Conservation (phyloP, 1,140 invertebrate genomes). For the Rhopalosiphum maidis region DNA sequence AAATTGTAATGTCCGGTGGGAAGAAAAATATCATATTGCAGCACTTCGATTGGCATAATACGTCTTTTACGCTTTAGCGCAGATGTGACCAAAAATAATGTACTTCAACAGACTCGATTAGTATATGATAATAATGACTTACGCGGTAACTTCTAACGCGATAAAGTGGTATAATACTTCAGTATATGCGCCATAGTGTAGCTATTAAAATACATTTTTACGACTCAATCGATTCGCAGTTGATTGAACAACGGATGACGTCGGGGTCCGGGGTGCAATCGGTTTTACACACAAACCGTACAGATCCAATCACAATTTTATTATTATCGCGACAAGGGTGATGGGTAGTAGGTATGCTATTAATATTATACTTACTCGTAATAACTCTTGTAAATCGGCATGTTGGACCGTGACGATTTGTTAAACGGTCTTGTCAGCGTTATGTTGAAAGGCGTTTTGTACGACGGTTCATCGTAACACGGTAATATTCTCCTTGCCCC, state of each 20-base stretch:
- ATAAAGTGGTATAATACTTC: no score
- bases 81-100: not conserved
- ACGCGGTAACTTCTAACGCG: not conserved
- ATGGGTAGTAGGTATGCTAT: no score
- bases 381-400: slow-evolving; percentile 62
- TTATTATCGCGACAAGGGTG: not conserved
- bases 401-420: slow-evolving; percentile 70
- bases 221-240: not conserved
- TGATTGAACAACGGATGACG: not conserved
- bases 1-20: no score
- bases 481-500: slow-evolving; percentile 86
- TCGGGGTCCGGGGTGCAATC: no score
- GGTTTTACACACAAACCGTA: not conserved
- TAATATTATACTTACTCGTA: slow-evolving; percentile 7
- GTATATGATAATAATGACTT: not conserved
- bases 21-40: no score
- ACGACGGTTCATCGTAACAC: slow-evolving; percentile 87
- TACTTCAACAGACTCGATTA: not conserved
- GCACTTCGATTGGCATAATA: no score
- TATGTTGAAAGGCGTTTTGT: slow-evolving; percentile 78
- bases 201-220: not conserved
- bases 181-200: no score
- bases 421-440: slow-evolving; percentile 68
- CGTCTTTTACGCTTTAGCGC: no score
- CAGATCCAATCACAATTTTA: not conserved